Conservation (phyloP, 2,797 vertebrate species). For the Pitangus sulphuratus region DNA sequence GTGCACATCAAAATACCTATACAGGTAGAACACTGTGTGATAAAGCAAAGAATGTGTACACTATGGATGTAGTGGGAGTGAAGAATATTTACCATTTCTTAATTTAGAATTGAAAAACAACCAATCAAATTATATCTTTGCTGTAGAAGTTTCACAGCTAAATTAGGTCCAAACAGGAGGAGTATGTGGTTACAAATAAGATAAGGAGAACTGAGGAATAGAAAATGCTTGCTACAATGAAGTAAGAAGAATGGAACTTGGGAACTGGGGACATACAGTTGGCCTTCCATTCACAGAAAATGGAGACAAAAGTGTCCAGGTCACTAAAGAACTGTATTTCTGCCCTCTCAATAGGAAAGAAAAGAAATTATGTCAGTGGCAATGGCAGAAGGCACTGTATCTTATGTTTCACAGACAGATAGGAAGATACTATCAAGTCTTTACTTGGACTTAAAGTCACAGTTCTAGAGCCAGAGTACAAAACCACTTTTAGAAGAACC, state of each 20-base stretch:
- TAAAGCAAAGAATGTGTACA: neutral
- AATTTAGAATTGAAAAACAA: neutral
- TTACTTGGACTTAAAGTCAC: neutral
- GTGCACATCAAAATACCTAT: neutral
- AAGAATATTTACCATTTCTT: neutral
- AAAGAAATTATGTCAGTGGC: neutral
- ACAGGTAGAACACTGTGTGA: neutral
- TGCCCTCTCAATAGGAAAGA: neutral
- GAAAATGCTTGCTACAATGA: neutral
- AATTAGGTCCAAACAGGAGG: neutral
- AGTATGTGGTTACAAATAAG: neutral
- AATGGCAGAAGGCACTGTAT: neutral
- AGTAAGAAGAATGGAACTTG: neutral
- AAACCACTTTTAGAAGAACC: neutral
- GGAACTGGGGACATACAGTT: neutral
- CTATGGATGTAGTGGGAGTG: neutral
- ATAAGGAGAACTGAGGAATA: neutral
- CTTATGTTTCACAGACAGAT: neutral
- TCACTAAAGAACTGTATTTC: neutral
- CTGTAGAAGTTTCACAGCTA: neutral
- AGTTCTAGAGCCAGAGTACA: neutral
- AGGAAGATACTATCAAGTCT: neutral
- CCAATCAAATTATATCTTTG: neutral
- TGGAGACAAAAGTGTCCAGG: neutral
- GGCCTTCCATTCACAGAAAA: neutral